phyloP scores from a whole-genome alignment of 2,888 invertebrate genomes.

The Hemicrepidius hirtus region DNA sequence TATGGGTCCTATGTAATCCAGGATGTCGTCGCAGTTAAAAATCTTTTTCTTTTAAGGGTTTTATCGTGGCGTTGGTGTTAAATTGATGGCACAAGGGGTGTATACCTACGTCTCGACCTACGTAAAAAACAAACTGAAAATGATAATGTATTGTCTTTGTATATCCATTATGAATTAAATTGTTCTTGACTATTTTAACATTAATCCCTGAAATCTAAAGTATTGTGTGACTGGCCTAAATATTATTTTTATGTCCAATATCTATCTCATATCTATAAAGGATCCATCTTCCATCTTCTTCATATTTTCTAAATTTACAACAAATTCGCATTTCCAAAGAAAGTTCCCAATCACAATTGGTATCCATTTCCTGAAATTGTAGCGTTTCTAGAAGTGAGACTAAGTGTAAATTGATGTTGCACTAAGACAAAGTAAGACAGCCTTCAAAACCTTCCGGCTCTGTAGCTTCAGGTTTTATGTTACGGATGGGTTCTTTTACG shows the following conservation, averaged over 20 bases:
- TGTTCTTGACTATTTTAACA: too few species aligned
- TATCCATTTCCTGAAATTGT: slow-evolving; percentile 4
- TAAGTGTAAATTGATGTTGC: slow-evolving; percentile 31
- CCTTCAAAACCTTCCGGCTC: background rate
- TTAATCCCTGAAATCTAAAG: too few species aligned
- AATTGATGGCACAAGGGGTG: too few species aligned
- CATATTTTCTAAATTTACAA: background rate
- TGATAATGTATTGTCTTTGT: too few species aligned
- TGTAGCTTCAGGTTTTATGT: slow-evolving; percentile 16
- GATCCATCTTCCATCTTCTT: background rate
- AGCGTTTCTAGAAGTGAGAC: background rate
- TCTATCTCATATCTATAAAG: background rate
- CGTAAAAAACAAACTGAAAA: too few species aligned
- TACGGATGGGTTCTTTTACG: slow-evolving; percentile 17
- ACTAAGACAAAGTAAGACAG: slow-evolving; percentile 15
- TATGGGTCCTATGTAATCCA: too few species aligned
- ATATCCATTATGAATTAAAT: too few species aligned
- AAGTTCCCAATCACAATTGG: slow-evolving; percentile 11
- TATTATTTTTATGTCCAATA: background rate
- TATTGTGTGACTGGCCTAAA: too few species aligned
- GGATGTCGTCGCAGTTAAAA: too few species aligned
- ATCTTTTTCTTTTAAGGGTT: too few species aligned
- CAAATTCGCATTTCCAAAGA: background rate
- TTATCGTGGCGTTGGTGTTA: too few species aligned
- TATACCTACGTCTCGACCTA: too few species aligned